Evolutionary conservation across 2,797 vertebrate species (phyloP).

Genomic region (Tenualosa thibaudeaui): DNA sequence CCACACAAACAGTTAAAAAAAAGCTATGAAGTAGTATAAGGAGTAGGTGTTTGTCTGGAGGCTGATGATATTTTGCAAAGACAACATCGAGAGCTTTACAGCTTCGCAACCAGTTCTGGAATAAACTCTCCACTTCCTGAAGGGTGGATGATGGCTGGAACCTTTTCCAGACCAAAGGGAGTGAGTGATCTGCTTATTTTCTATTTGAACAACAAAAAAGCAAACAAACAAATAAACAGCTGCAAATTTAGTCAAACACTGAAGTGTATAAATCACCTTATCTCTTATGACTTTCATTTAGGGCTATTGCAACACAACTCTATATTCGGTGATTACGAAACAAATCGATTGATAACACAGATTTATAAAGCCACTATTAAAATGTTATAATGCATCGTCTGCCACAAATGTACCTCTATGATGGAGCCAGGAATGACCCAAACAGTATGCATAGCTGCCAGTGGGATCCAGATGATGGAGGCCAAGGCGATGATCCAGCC

Average conservation of each 20-base stretch:
- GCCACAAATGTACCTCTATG: conserved; percentile 58
- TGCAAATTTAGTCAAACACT: not conserved
- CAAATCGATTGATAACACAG: not conserved
- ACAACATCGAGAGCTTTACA: not conserved
- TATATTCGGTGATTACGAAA: not conserved
- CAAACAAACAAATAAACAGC: conserved; percentile 17
- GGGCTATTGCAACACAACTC: not conserved
- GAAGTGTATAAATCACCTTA: not conserved
- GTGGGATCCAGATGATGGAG: conserved; percentile 79
- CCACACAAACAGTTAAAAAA: not conserved
- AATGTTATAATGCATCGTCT: not conserved
- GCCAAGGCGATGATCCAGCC: conserved; percentile 76
- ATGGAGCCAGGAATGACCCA: conserved; percentile 75
- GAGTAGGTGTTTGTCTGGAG: not conserved
- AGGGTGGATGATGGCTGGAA: not conserved
- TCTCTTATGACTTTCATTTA: not conserved
- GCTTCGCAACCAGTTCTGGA: conserved; percentile 37
- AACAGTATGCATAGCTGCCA: conserved; percentile 72
- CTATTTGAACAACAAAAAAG: conserved; percentile 50
- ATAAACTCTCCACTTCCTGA: conserved; percentile 48
- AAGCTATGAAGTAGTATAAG: not conserved
- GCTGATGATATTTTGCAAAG: not conserved
- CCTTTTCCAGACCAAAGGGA: conserved; percentile 60
- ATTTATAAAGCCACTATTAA: too few relatives aligned
- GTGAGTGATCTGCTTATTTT: conserved; percentile 69